Base-by-base conservation (phyloP, 1,140 invertebrate species). In the Drosophila gunungcola region DNA sequence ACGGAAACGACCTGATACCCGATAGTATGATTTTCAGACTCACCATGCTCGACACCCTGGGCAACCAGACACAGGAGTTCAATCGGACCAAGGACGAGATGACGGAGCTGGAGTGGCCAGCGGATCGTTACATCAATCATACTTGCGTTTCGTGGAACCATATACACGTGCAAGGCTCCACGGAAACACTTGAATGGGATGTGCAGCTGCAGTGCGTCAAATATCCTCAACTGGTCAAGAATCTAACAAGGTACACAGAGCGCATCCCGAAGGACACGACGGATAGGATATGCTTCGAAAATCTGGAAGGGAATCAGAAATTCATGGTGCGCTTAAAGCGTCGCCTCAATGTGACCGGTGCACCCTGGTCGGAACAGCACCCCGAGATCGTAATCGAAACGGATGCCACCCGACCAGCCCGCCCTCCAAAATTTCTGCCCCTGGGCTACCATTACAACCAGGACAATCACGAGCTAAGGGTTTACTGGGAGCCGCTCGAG, bases 401-500 rank as follows among this genome's bases (percentile, higher is more conserved):
- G n/a, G 9, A 3, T 0, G 7, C 3, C 21, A 41, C 21, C 2
- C 2, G 25, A 5, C 67, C 67, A 6, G 42, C n/a, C 5, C 52
- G 65, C 0, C 52, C 68, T 11, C 68, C 68, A 4, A 3, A 12
- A 1, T 21, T 72, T 2, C 4, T 56, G 9, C 16, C 36, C 36
- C 11, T 49, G 9, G 65, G 68, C n/a, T 72, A 70, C 67, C n/a
- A n/a, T 13, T 46, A 29, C 21, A 3, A 56, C 2, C 5, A 32
- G 11, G 10, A 27, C 1, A 34, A 7, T 0, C 2, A 3, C 2
- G 49, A 51, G 12, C 25, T 83, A 6, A 25, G 7, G 12, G 56
- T 84, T 21, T 64, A 60, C 43, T 83, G 80, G 80, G 27, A 45
- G 6, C 72, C 51, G 25, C n/a, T 84, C 0, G 3, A 12, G 0